Evolutionary conservation across 2,797 vertebrate genomes (phyloP).

Genomic region (Amblyopsis hoosieri): DNA sequence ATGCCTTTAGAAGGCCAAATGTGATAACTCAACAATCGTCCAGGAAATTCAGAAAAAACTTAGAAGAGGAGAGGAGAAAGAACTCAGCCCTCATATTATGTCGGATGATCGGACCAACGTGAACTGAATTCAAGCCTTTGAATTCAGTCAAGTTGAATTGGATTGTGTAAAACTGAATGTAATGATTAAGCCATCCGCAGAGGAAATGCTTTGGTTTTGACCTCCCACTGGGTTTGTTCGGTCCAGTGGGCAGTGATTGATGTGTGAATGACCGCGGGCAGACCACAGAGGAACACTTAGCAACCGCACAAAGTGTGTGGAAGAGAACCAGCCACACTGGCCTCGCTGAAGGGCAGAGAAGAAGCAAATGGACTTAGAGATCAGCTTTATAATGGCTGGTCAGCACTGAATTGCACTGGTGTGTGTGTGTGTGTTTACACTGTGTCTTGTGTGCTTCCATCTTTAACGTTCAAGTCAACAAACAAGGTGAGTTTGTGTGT

Average conservation of each 20-base stretch:
- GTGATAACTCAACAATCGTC: too few species aligned
- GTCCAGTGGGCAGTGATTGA: constrained; percentile 37
- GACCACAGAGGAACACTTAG: constrained; percentile 63
- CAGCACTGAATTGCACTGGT: constrained; percentile 40
- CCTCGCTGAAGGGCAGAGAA: constrained; percentile 27
- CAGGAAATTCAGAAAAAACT: too few species aligned
- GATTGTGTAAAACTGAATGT: constrained; percentile 2
- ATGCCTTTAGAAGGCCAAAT: too few species aligned
- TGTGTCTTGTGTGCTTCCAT: constrained; percentile 1
- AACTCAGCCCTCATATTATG: too few species aligned
- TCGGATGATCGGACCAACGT: background rate
- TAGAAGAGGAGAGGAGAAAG: too few species aligned
- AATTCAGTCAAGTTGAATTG: constrained; percentile 4
- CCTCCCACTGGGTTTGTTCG: background rate
- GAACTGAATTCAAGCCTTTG: background rate
- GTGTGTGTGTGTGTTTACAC: background rate
- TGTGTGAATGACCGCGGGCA: constrained; percentile 56
- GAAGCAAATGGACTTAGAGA: constrained; percentile 57
- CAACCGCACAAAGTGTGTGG: constrained; percentile 46
- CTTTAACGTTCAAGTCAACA: too few species aligned
- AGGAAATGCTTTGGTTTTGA: constrained; percentile 1
- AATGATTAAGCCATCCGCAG: background rate
- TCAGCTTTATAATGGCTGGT: constrained; percentile 55
- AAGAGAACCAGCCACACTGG: constrained; percentile 13
- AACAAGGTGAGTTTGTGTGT: constrained; percentile 14